These are phyloP conservation scores for Apomyelois bistriatella DNA, from an alignment of 2,888 invertebrate genomes.

Conservation along the genomic window DNA sequence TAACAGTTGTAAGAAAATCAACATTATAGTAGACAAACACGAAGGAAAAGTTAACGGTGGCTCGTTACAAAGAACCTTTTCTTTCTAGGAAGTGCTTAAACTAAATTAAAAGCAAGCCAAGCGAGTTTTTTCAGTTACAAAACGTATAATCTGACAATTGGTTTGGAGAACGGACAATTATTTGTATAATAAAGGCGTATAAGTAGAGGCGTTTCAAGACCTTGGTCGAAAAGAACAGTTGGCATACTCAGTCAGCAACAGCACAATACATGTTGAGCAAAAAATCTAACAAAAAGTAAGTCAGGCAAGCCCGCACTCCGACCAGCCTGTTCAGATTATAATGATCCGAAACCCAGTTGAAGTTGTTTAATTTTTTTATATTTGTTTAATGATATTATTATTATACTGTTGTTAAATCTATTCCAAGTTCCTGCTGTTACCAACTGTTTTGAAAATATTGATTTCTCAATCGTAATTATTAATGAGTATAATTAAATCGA, in stretches of 20 bases:
- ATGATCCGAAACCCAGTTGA: conserved; percentile 65
- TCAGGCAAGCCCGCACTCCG: conserved; percentile 46
- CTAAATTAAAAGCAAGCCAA: conserved; percentile 49
- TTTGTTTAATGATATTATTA: too few relatives aligned
- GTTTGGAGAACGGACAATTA: conserved; percentile 50
- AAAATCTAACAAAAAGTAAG: conserved; percentile 64
- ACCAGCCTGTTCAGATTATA: conserved; percentile 61
- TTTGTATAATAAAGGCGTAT: conserved; percentile 46
- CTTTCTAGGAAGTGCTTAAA: conserved; percentile 63
- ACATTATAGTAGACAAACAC: conserved; percentile 62
- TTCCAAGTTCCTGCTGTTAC: conserved; percentile 37
- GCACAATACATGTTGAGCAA: conserved; percentile 53
- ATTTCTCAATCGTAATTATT: conserved; percentile 42
- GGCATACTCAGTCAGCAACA: conserved; percentile 42
- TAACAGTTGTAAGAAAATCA: conserved; percentile 53
- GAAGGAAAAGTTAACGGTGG: conserved; percentile 54
- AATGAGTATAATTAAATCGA: conserved; percentile 19
- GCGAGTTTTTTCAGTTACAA: conserved; percentile 45
- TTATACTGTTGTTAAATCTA: too few relatives aligned
- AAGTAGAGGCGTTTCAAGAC: conserved; percentile 53
- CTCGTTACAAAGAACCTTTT: conserved; percentile 40
- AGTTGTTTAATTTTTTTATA: conserved; percentile 55
- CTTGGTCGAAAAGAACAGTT: conserved; percentile 67
- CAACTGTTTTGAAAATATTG: conserved; percentile 28
- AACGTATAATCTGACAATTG: conserved; percentile 49